phyloP scores from a whole-genome alignment of 2,888 invertebrate species.

The Epinotia demarniana region DNA sequence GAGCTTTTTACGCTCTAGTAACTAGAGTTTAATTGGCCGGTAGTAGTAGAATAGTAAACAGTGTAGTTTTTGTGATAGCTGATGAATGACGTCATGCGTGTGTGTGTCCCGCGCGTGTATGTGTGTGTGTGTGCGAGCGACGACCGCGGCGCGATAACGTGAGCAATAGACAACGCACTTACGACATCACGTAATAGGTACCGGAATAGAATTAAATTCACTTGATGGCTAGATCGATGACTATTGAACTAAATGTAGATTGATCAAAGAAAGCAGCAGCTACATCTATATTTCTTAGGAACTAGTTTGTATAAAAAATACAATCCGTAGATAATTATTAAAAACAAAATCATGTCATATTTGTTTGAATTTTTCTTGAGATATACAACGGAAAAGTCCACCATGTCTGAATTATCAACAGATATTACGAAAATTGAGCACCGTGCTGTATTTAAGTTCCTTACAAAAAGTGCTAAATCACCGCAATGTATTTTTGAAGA shows the following conservation, averaged over 20 bases:
- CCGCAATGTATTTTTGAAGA: too few relatives aligned
- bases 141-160: not conserved
- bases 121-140: slow-evolving; percentile 1
- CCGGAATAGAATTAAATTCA: not conserved
- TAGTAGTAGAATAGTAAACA: not conserved
- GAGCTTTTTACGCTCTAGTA: slow-evolving; percentile 18
- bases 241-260: not conserved
- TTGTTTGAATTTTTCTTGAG: too few relatives aligned
- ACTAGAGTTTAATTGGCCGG: slow-evolving; percentile 15
- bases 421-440: too few relatives aligned
- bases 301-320: too few relatives aligned
- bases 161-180: slow-evolving; percentile 2
- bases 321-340: too few relatives aligned
- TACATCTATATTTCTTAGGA: too few relatives aligned
- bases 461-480: too few relatives aligned
- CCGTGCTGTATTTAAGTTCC: too few relatives aligned
- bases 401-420: too few relatives aligned
- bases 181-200: slow-evolving; percentile 1
- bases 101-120: not conserved
- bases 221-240: not conserved
- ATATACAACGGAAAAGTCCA: too few relatives aligned
- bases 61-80: slow-evolving; percentile 11
- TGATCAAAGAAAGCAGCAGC: not conserved
- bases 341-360: too few relatives aligned
- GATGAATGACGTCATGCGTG: not conserved